phyloP scores from a whole-genome alignment of 2,888 invertebrate genomes.

The Lasiommata megera region DNA sequence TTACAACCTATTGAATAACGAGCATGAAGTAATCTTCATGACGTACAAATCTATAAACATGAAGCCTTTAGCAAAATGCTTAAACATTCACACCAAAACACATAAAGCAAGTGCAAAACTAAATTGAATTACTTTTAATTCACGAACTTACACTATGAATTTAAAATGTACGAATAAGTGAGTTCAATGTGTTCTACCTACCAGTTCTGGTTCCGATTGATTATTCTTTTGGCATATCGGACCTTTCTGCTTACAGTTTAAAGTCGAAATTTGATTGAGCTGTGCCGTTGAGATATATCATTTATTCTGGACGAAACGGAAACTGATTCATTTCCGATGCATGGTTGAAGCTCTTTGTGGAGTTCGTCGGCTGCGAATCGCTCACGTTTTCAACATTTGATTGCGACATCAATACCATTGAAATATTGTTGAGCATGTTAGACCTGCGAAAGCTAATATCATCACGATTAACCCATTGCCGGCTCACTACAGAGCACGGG shows the following conservation, averaged over 20 bases:
- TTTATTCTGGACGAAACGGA: slow-evolving; percentile 72
- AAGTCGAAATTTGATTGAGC: slow-evolving; percentile 53
- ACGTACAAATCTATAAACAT: background rate
- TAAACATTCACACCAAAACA: slow-evolving; percentile 32
- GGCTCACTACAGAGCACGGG: too few species aligned
- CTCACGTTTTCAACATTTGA: slow-evolving; percentile 77
- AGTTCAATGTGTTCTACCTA: slow-evolving; percentile 53
- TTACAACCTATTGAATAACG: background rate
- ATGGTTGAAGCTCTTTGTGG: slow-evolving; percentile 77
- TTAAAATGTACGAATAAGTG: slow-evolving; percentile 53
- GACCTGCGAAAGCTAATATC: slow-evolving; percentile 7
- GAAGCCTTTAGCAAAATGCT: slow-evolving; percentile 18
- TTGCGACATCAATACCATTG: slow-evolving; percentile 70
- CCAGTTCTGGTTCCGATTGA: slow-evolving; percentile 48
- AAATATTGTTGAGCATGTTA: slow-evolving; percentile 36
- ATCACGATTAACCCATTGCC: too few species aligned
- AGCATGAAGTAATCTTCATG: background rate
- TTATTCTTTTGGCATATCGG: slow-evolving; percentile 45
- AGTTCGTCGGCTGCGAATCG: slow-evolving; percentile 72
- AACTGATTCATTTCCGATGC: slow-evolving; percentile 81
- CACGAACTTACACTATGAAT: slow-evolving; percentile 50
- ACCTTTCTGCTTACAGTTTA: slow-evolving; percentile 46
- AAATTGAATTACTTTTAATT: slow-evolving; percentile 51
- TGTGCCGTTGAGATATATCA: slow-evolving; percentile 59
- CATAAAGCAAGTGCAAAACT: slow-evolving; percentile 32